Evolutionary conservation across 2,888 invertebrate genomes (phyloP).

Genomic region (Stenichneumon culpator): DNA sequence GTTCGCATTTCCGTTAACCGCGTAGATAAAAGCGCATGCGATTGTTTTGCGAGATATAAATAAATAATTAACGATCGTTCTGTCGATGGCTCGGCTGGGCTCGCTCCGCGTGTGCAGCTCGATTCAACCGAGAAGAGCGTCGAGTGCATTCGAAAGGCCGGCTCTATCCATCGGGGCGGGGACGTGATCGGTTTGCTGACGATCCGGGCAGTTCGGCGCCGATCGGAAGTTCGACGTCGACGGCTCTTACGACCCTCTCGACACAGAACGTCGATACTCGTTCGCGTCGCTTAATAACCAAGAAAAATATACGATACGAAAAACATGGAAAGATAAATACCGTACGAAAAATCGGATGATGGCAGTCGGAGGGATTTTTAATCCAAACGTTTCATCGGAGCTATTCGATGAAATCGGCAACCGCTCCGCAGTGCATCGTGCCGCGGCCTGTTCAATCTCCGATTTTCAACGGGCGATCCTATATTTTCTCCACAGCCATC

Average conservation of each 20-base stretch:
- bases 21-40: conserved; percentile 18
- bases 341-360: neutral
- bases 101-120: conserved; percentile 9
- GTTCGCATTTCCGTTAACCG: conserved; percentile 46
- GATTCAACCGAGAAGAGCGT: conserved; percentile 30
- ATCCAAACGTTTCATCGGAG: conserved; percentile 20
- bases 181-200: conserved; percentile 57
- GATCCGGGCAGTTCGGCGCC: neutral
- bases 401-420: conserved; percentile 15
- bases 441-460: conserved; percentile 33
- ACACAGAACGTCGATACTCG: conserved; percentile 19
- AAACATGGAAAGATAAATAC: neutral
- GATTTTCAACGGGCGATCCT: conserved; percentile 39
- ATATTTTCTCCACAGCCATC: conserved; percentile 11
- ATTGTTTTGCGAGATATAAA: conserved; percentile 35
- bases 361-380: conserved; percentile 35
- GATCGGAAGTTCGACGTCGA: neutral
- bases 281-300: neutral
- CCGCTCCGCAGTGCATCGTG: neutral
- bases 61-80: conserved; percentile 39
- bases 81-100: conserved; percentile 1
- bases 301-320: neutral
- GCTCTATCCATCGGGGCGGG: conserved; percentile 27
- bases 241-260: neutral
- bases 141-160: conserved; percentile 40